These are phyloP conservation scores for Desmophyllum pertusum DNA, from an alignment of 92 coral and sea anemone species.

Conservation along the genomic window DNA sequence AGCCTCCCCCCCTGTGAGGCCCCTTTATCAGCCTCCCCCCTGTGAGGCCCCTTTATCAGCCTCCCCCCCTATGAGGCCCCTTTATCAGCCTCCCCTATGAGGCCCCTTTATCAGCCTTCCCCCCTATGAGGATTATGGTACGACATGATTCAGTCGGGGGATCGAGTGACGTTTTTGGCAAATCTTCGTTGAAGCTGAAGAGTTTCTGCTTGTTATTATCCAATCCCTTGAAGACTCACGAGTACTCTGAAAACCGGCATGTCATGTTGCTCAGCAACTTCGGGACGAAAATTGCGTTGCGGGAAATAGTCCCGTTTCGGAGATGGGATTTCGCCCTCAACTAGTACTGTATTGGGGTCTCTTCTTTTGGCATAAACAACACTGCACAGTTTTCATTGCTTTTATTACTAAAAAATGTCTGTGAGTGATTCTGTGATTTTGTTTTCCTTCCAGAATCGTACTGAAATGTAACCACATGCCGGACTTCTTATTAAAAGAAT, in stretches of 20 bases:
- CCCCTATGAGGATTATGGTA: background rate
- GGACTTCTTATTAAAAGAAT: background rate
- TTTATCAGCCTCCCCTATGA: background rate
- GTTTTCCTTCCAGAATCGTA: background rate
- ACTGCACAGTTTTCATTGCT: background rate
- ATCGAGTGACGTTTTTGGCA: too few relatives aligned
- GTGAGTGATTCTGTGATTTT: background rate
- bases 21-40: too few relatives aligned
- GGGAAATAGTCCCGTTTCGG: too few relatives aligned
- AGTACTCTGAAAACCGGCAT: too few relatives aligned
- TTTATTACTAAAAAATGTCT: background rate
- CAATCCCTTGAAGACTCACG: too few relatives aligned
- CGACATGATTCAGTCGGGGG: too few relatives aligned
- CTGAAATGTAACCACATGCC: background rate
- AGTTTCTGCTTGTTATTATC: too few relatives aligned
- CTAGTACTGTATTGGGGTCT: background rate
- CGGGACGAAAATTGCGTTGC: too few relatives aligned
- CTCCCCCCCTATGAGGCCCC: background rate
- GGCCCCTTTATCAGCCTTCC: background rate
- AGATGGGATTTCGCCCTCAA: too few relatives aligned
- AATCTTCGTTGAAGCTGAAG: too few relatives aligned
- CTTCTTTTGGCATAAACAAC: background rate
- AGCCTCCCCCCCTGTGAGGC: background rate
- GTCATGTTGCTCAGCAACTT: too few relatives aligned
- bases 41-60: background rate